Base-by-base conservation (phyloP, 2,888 invertebrate genomes). In the Spisula subtruncata region DNA sequence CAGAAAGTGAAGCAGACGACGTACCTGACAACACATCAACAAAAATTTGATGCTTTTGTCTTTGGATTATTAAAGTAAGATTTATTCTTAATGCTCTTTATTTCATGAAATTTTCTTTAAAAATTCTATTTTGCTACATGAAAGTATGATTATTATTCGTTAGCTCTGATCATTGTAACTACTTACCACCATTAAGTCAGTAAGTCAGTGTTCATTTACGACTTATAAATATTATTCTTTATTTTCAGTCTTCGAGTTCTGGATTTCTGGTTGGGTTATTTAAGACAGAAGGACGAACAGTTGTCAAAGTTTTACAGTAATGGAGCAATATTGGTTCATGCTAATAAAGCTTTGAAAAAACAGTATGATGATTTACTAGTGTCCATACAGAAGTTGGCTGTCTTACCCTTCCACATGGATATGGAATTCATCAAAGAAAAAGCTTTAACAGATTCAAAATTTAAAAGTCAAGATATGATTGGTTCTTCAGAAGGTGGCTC, bases 21-120 rank as follows among this genome's bases (percentile, higher is more conserved):
- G 95, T 98, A 98, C 81, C 98, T 98, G 48, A 98, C 98, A 18
- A 98, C 98, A 97, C 98, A 98, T 93, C 97, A 98, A 95, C 98
- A 98, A 94, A 98, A 98, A 96, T 98, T 98, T 96, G 98, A 98
- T 96, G 98, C 98, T 85, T 98, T 98, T 96, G 98, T 98, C 92
- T 98, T 98, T 96, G 98, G 98, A 80, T 97, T 99, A 90, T 97
- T 98, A 86, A 98, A 98, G 98, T 98, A 97, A 97, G 98, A 97
- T 35, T 32, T 54, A n/a, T n/a, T n/a, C n/a, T n/a, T n/a, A n/a
- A n/a, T n/a, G n/a, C n/a, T n/a, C n/a, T n/a, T n/a, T n/a, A n/a
- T n/a, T n/a, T n/a, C n/a, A n/a, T n/a, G n/a, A n/a, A n/a, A n/a
- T n/a, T n/a, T n/a, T n/a, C n/a, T n/a, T n/a, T n/a, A n/a, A n/a